These are phyloP conservation scores for Etia nguti DNA, from an alignment of 2,113 vertebrate species.

Conservation along the genomic window DNA sequence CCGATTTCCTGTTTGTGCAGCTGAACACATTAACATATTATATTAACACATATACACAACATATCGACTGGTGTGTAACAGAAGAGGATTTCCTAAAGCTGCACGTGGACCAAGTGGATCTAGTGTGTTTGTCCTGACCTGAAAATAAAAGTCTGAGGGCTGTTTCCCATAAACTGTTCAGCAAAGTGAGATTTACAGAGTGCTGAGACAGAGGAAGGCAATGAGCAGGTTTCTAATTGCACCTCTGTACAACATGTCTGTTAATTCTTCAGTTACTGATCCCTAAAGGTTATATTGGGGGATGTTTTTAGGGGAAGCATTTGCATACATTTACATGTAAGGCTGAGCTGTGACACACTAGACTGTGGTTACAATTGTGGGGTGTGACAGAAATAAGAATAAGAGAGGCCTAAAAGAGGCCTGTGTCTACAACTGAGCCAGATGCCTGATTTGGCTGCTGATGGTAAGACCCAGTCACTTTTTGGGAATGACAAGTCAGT, in stretches of 20 bases:
- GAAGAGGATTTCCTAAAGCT: not conserved
- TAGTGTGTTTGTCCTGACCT: not conserved
- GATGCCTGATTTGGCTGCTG: not conserved
- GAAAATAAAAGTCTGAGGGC: not conserved
- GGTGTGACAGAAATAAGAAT: not conserved
- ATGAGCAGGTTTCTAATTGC: not conserved
- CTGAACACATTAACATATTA: not conserved
- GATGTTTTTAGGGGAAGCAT: not conserved
- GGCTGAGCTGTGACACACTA: not conserved
- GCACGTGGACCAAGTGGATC: not conserved
- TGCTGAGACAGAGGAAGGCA: not conserved
- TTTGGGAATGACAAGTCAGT: not conserved
- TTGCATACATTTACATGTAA: not conserved
- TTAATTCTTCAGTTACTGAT: not conserved
- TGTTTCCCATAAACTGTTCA: not conserved
- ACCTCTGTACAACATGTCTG: not conserved
- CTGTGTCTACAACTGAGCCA: not conserved
- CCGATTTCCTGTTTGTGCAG: not conserved
- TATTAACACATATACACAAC: not conserved
- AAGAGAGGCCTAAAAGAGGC: not conserved
- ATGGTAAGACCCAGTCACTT: accelerated
- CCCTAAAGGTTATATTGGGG: not conserved
- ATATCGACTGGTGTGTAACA: not conserved
- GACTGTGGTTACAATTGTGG: not conserved
- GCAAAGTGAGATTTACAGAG: not conserved